Conservation (phyloP, 37 sponge, comb jelly and placozoan species). For the Agelas oroides region DNA sequence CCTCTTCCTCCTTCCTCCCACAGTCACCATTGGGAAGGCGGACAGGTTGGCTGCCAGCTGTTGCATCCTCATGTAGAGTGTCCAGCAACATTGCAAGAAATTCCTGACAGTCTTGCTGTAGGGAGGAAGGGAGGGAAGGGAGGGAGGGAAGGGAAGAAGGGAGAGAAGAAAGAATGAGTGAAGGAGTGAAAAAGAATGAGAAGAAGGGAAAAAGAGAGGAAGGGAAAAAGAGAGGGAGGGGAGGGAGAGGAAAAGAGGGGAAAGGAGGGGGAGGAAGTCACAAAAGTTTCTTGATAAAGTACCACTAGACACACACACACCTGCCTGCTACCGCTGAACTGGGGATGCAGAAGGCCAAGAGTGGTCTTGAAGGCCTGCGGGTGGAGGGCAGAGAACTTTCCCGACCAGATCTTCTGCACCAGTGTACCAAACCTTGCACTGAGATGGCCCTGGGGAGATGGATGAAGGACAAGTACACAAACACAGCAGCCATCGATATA, state of each 20-base stretch:
- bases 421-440: slow-evolving; percentile 30
- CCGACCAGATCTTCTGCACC: slow-evolving; percentile 75
- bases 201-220: not conserved
- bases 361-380: slow-evolving; percentile 59
- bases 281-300: too few relatives aligned
- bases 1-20: not conserved
- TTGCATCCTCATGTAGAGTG: slow-evolving; percentile 58
- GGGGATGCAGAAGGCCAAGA: slow-evolving; percentile 64
- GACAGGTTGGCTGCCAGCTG: not conserved
- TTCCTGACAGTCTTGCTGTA: slow-evolving; percentile 86
- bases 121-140: not conserved
- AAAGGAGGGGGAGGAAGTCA: too few relatives aligned
- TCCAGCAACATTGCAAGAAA: slow-evolving; percentile 81
- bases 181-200: not conserved
- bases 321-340: slow-evolving; percentile 70
- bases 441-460: slow-evolving; percentile 40
- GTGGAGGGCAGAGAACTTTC: slow-evolving; percentile 51
- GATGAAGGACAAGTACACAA: not conserved
- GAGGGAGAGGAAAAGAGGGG: too few relatives aligned
- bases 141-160: not conserved
- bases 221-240: not conserved
- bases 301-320: slow-evolving; percentile 1
- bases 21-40: not conserved
- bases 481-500: too few relatives aligned
- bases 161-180: too few relatives aligned